These are phyloP conservation scores for Megaleporinus macrocephalus DNA, from an alignment of 2,113 vertebrate genomes.

Conservation along the genomic window DNA sequence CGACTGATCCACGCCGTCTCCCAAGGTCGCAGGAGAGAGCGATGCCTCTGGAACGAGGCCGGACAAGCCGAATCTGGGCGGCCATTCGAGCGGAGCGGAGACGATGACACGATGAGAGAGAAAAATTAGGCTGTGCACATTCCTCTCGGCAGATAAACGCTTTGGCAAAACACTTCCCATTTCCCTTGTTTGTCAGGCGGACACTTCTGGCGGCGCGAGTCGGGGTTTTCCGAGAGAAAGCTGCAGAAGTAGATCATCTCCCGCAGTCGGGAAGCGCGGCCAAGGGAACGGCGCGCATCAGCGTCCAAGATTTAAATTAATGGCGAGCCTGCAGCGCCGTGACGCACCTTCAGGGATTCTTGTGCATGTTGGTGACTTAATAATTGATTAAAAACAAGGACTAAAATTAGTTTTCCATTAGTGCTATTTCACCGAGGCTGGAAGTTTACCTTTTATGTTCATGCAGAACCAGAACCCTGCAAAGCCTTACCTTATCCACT, in stretches of 20 bases:
- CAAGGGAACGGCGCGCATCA: background rate
- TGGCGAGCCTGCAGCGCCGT: background rate
- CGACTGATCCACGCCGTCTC: background rate
- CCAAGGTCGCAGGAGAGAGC: slow-evolving; percentile 40
- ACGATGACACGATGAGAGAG: background rate
- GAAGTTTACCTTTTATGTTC: background rate
- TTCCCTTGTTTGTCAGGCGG: background rate
- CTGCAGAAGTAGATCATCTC: background rate
- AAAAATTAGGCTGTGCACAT: background rate
- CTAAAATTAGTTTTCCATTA: background rate
- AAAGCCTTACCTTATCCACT: background rate
- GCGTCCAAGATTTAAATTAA: slow-evolving; percentile 4
- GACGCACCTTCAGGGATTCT: background rate
- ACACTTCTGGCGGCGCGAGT: background rate
- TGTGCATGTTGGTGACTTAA: slow-evolving; percentile 4
- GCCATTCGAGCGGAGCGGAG: background rate
- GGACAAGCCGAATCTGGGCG: background rate
- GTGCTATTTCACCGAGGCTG: background rate
- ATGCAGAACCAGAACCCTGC: background rate
- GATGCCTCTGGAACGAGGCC: background rate
- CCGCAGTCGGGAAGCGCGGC: background rate
- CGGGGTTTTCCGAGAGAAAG: background rate
- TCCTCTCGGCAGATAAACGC: background rate
- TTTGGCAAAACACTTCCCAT: background rate
- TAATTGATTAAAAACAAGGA: background rate